Conservation (phyloP, 2,797 vertebrate species). For the Champsocephalus esox region DNA sequence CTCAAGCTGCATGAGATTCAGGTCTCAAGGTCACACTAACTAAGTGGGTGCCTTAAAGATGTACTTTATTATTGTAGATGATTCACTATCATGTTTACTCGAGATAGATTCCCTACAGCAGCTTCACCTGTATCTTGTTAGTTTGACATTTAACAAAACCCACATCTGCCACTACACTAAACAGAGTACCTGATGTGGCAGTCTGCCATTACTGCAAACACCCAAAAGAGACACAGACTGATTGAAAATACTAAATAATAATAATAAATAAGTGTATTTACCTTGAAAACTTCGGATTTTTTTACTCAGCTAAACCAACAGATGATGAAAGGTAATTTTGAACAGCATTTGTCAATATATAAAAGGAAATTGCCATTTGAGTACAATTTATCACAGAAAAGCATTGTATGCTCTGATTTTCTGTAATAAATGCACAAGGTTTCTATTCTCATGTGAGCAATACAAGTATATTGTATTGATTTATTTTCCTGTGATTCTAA, state of each 20-base stretch:
- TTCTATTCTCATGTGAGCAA: conserved; percentile 23
- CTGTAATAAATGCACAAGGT: conserved; percentile 7
- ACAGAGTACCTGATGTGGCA: conserved; percentile 36
- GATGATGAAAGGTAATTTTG: conserved; percentile 5
- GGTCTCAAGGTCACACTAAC: conserved; percentile 16
- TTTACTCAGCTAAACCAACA: background rate
- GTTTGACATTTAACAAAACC: conserved; percentile 27
- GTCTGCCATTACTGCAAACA: conserved; percentile 38
- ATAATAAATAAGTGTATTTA: conserved; percentile 11
- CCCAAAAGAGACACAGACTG: conserved; percentile 37
- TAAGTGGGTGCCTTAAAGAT: background rate
- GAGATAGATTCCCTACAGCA: conserved; percentile 21
- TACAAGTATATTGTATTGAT: conserved; percentile 30
- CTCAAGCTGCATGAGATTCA: background rate
- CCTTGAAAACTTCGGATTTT: conserved; percentile 27
- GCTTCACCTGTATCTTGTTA: conserved; percentile 9
- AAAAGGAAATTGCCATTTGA: background rate
- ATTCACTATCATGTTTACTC: conserved; percentile 13
- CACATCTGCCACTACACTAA: conserved; percentile 28
- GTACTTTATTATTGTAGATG: background rate
- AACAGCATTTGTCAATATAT: background rate
- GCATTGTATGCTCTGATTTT: background rate
- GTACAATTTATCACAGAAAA: background rate
- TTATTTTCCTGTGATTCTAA: conserved; percentile 1
- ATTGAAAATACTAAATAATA: conserved; percentile 16